A percentile compares a stretch with the other conserved stretches of the same genome.
Evolutionary conservation across 2,888 invertebrate genomes (phyloP).

Genomic region (Digitonthophagus gazella): DNA sequence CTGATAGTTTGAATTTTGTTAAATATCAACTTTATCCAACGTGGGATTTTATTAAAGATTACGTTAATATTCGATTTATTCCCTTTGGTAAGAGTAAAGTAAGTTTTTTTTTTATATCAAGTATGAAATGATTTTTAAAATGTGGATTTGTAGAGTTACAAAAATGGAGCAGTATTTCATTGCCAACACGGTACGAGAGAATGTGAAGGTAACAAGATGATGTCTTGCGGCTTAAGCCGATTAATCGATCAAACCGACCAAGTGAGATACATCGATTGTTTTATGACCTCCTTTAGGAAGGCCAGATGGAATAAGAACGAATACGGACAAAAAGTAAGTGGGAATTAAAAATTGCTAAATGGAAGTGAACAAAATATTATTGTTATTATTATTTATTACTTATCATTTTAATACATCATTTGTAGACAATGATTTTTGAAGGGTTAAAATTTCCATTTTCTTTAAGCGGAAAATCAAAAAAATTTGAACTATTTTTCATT

Average conservation of each 20-base stretch:
- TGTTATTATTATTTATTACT: too few relatives aligned
- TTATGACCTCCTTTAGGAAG: conserved; percentile 41
- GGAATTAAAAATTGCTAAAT: background rate
- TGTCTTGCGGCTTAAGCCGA: conserved; percentile 58
- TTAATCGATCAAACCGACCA: conserved; percentile 46
- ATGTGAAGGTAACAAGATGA: conserved; percentile 61
- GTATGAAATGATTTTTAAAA: background rate
- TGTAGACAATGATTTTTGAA: too few relatives aligned
- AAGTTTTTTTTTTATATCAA: conserved; percentile 36
- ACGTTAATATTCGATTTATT: conserved; percentile 56
- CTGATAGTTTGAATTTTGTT: conserved; percentile 61
- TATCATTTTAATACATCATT: conserved; percentile 27
- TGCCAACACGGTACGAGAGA: conserved; percentile 66
- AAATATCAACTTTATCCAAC: conserved; percentile 55
- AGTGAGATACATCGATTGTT: conserved; percentile 46
- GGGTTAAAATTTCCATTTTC: too few relatives aligned
- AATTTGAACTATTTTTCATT: too few relatives aligned
- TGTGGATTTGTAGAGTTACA: conserved; percentile 36
- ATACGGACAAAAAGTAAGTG: conserved; percentile 38
- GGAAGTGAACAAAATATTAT: too few relatives aligned
- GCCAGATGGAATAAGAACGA: conserved; percentile 28
- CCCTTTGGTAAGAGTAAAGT: conserved; percentile 67
- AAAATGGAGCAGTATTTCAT: conserved; percentile 50
- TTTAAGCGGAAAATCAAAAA: too few relatives aligned
- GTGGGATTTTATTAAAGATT: conserved; percentile 52